phyloP scores from a whole-genome alignment of 2,888 invertebrate species.

The Apamea crenata region DNA sequence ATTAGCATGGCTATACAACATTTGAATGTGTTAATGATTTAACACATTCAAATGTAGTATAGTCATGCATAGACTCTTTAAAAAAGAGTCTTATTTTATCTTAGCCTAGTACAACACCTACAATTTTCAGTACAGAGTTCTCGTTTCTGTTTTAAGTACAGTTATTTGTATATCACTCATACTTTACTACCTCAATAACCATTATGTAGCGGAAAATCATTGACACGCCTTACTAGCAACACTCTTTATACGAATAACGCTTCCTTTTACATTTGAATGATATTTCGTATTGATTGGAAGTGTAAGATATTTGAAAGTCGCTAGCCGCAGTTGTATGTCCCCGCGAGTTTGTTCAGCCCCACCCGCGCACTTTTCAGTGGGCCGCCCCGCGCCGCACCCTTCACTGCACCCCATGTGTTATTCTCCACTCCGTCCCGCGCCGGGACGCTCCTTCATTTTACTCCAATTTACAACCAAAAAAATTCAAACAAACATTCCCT shows the following conservation, averaged over 20 bases:
- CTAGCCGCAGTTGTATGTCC: slow-evolving; percentile 80
- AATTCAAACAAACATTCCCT: slow-evolving; percentile 87
- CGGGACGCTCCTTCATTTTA: slow-evolving; percentile 90
- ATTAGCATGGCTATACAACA: slow-evolving; percentile 45
- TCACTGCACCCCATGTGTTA: slow-evolving; percentile 87
- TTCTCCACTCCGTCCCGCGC: slow-evolving; percentile 86
- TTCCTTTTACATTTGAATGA: slow-evolving; percentile 7
- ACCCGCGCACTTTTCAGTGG: slow-evolving; percentile 90
- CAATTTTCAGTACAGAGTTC: slow-evolving; percentile 2
- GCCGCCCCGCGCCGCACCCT: slow-evolving; percentile 87
- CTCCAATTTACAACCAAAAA: slow-evolving; percentile 90
- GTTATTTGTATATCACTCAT: slow-evolving; percentile 16
- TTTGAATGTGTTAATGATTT: slow-evolving; percentile 48
- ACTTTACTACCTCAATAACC: not conserved
- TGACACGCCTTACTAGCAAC: not conserved
- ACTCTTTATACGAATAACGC: not conserved
- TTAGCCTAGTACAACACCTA: not conserved
- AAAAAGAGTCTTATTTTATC: slow-evolving; percentile 29
- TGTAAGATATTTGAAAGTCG: slow-evolving; percentile 71
- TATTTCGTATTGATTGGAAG: slow-evolving; percentile 47
- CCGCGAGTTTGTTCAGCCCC: slow-evolving; percentile 91
- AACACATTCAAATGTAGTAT: no score
- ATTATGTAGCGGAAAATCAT: not conserved
- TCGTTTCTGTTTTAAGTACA: not conserved
- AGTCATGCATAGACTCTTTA: no score